Evolutionary conservation across 2,797 vertebrate genomes (phyloP).

Genomic region (Hypotaenidia philippensis): DNA sequence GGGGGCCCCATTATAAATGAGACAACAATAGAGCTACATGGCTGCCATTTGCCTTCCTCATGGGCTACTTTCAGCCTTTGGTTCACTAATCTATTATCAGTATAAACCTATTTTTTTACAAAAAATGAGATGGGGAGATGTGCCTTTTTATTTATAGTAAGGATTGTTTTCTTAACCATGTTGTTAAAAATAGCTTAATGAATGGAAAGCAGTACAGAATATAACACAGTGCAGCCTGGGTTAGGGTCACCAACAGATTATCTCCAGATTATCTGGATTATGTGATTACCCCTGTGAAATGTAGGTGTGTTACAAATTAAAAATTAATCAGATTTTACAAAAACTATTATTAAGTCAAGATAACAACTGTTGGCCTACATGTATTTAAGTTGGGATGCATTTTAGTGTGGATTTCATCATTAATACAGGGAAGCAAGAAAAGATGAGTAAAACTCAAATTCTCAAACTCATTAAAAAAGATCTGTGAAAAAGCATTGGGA

Average conservation of each 20-base stretch:
- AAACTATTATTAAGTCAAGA: conserved; percentile 21
- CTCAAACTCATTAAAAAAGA: not conserved
- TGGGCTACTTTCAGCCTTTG: not conserved
- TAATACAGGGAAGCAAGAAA: not conserved
- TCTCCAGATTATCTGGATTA: conserved; percentile 47
- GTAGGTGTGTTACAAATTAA: conserved; percentile 51
- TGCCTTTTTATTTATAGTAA: not conserved
- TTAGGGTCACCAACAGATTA: conserved; percentile 25
- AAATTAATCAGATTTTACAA: conserved; percentile 38
- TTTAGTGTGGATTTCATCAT: not conserved
- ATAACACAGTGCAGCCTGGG: conserved; percentile 4
- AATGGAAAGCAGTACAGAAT: not conserved
- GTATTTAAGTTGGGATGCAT: not conserved
- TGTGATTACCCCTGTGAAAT: conserved; percentile 16
- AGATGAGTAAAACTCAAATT: not conserved
- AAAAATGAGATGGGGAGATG: not conserved
- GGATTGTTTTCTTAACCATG: not conserved
- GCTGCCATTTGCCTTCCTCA: not conserved
- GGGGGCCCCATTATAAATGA: not conserved
- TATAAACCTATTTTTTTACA: not conserved
- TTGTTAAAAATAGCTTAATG: conserved; percentile 4
- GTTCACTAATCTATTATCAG: not conserved
- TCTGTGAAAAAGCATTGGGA: not conserved
- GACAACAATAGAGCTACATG: not conserved
- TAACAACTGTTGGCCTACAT: not conserved